Base-by-base conservation (phyloP, 2,888 invertebrate genomes). In the Clepsis dumicolana region DNA sequence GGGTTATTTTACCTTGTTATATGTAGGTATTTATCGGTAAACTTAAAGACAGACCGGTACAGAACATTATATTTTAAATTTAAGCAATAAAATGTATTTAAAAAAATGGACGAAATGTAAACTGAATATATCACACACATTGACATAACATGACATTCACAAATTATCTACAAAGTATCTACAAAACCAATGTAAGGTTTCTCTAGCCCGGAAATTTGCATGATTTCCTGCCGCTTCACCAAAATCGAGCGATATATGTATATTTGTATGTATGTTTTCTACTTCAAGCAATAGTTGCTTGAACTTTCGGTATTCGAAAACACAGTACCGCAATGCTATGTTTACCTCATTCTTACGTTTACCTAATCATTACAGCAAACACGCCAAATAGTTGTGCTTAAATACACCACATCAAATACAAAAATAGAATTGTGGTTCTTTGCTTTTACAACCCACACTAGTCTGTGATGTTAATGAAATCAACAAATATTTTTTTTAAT, bases 321-420 rank as follows among this genome's bases (percentile, higher is more conserved):
- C 35, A 50, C 16, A 32, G 67, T 68, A 68, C 68, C 68, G 68
- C 25, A 64, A 68, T 64, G 66, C 62, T 62, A 41, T 66, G 57
- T 70, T 67, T 69, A 63, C 73, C 63, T 65, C 65, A 24, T 64
- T 64, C 64, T 60, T 27, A 56, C 35, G 57, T 68, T 65, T 71
- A 70, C 68, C 71, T 75, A 74, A 74, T 72, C 60, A 66, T 48
- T 52, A 60, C 35, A 44, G 70, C 72, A 74, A 74, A 75, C 71
- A 74, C 54, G 65, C 59, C 64, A 62, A 73, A 69, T 71, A 64
- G 69, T 71, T 53, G 60, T 66, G 64, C 59, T 64, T 59, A 68
- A 64, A 64, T 53, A 68, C 57, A 64, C 21, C 48, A 12, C 48
- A 48, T 64, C 68, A 63, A 57, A 41, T 25, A 59, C 52, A 44